Base-by-base conservation (phyloP, 2,113 vertebrate species). In the Paramisgurnus dabryanus region DNA sequence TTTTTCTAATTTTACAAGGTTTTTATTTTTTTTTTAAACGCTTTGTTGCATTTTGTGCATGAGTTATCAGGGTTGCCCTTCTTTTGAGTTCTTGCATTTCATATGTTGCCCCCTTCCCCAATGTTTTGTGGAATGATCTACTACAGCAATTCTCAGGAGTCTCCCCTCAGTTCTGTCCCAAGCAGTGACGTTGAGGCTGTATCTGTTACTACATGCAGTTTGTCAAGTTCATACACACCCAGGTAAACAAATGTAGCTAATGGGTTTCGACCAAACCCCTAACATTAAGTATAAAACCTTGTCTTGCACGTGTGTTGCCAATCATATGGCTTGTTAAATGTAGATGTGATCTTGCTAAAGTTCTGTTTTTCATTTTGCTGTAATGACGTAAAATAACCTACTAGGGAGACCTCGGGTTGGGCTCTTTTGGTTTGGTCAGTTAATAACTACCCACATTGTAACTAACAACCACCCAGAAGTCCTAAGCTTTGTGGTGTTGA, bases 111-210 rank as follows among this genome's bases (percentile, higher is more conserved):
- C 39, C 86, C 80, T 3, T 34, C 27, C 27, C 82, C 84, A n/a
- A 17, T 70, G 34, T 79, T 90, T 50, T 57, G 22, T 64, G 70
- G 53, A 60, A 53, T 82, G 77, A 41, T 80, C 65, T 63, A 88
- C 88, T 89, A 84, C 27, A 34, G 27, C 92, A 96, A 95, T 95
- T 95, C 93, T 90, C 94, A 93, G 90, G 94, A 89, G 87, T 96
- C 95, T 70, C 94, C 94, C 85, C 92, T 94, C 92, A 95, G 94
- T 92, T 96, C 95, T 90, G 89, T 92, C 90, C 95, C 92, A 93
- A 94, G 94, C 93, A 96, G 94, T 95, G 95, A 96, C 93, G 95
- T 93, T 93, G 95, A 95, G 82, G 95, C 94, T 93, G 95, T 95
- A 88, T 96, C 95, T 88, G 94, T 96, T 92, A 96, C 95, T 90